These are phyloP conservation scores for Noctua janthe DNA, from an alignment of 2,888 invertebrate species.

Conservation along the genomic window DNA sequence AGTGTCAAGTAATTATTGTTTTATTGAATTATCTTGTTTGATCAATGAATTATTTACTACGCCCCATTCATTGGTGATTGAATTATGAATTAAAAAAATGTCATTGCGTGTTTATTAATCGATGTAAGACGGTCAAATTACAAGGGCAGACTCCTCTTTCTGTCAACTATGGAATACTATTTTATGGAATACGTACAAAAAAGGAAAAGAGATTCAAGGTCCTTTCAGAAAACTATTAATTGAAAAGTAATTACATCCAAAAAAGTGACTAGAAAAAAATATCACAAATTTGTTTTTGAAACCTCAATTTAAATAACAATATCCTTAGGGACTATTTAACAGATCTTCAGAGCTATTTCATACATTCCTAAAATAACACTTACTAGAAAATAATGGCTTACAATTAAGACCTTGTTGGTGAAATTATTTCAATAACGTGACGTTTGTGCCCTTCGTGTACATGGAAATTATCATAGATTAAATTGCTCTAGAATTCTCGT, in stretches of 20 bases:
- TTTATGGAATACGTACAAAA: neutral
- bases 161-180: constrained; percentile 4
- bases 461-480: neutral
- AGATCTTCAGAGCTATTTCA: neutral
- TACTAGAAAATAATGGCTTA: neutral
- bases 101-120: constrained; percentile 5
- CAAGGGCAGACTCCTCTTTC: neutral
- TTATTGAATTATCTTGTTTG: constrained; percentile 21
- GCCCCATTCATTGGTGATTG: constrained; percentile 25
- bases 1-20: constrained; percentile 11
- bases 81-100: constrained; percentile 23
- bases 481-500: neutral
- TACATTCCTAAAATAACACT: neutral
- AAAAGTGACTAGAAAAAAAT: neutral
- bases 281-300: neutral
- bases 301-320: neutral
- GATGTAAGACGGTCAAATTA: constrained; percentile 34
- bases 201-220: neutral
- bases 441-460: neutral
- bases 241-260: neutral
- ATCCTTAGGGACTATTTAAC: neutral
- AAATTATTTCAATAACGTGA: neutral
- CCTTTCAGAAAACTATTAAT: neutral
- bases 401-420: neutral
- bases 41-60: constrained; percentile 41